A percentile compares a stretch with the other conserved stretches of the same genome.
Evolutionary conservation across 1,140 invertebrate genomes (phyloP).

Genomic region (Gonioctena quinquepunctata): DNA sequence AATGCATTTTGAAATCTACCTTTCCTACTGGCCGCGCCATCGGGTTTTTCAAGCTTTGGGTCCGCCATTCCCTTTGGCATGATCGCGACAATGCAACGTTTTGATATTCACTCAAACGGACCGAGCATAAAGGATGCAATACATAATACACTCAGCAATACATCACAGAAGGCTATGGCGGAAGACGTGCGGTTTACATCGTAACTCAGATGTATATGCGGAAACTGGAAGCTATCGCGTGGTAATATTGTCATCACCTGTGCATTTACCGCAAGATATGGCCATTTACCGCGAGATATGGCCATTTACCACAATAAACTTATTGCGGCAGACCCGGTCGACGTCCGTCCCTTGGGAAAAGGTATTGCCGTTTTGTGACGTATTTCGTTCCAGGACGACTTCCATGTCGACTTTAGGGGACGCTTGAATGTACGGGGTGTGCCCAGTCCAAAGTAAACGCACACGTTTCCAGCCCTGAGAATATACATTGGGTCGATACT

Average conservation of each 20-base stretch:
- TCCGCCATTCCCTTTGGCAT: too few relatives aligned
- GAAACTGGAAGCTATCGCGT: slow-evolving; percentile 16
- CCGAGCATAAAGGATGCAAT: not conserved
- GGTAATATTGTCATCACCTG: slow-evolving; percentile 20
- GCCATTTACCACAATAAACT: not conserved
- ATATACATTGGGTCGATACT: too few relatives aligned
- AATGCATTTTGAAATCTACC: too few relatives aligned
- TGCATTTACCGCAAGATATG: slow-evolving; percentile 14
- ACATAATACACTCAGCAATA: not conserved
- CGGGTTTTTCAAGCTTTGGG: too few relatives aligned
- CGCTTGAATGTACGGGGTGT: too few relatives aligned
- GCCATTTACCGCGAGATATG: slow-evolving; percentile 1
- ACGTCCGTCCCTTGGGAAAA: not conserved
- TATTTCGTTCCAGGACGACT: too few relatives aligned
- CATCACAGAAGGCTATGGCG: slow-evolving; percentile 2
- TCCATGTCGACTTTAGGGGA: too few relatives aligned
- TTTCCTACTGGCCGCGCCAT: too few relatives aligned
- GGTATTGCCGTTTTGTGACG: not conserved
- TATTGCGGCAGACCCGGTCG: not conserved
- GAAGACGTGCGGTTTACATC: not conserved
- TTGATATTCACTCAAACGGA: not conserved
- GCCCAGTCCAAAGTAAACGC: too few relatives aligned
- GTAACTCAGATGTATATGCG: slow-evolving; percentile 1
- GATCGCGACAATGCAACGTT: too few relatives aligned
- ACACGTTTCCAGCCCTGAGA: too few relatives aligned